A percentile compares a stretch with the other conserved stretches of the same genome.
Evolutionary conservation across 2,888 invertebrate species (phyloP).

Genomic region (Smittia aterrima): DNA sequence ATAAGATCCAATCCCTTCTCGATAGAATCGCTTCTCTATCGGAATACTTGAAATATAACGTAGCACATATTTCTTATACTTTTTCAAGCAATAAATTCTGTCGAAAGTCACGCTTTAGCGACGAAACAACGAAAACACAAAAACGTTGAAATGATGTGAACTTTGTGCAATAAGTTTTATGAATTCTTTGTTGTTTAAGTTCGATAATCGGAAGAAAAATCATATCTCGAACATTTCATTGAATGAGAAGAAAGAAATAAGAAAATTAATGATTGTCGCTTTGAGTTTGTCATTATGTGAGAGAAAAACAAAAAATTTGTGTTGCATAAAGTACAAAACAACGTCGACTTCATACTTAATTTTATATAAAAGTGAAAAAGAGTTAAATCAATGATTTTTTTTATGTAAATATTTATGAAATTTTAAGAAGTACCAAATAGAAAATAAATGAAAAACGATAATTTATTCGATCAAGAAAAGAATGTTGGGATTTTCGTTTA

Average conservation of each 20-base stretch:
- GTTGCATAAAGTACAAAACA: not conserved
- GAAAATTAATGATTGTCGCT: too few relatives aligned
- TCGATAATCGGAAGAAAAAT: not conserved
- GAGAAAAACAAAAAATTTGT: too few relatives aligned
- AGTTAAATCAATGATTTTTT: not conserved
- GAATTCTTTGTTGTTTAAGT: not conserved
- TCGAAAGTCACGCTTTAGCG: not conserved
- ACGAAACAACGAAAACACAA: not conserved
- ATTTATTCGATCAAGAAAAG: not conserved
- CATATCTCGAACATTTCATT: not conserved
- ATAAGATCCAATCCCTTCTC: slow-evolving; percentile 77
- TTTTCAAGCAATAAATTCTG: slow-evolving; percentile 26
- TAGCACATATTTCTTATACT: not conserved
- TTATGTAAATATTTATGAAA: not conserved
- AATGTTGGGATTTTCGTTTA: too few relatives aligned
- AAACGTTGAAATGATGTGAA: not conserved
- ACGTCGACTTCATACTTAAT: not conserved
- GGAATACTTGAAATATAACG: slow-evolving; percentile 48
- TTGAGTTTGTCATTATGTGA: too few relatives aligned
- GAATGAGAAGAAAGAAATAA: not conserved
- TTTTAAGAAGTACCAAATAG: not conserved
- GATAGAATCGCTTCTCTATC: slow-evolving; percentile 82
- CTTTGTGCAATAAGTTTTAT: not conserved
- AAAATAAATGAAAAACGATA: not conserved
- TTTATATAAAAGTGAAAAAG: not conserved